Conservation (phyloP, 2,113 vertebrate genomes). For the Cololabis saira region DNA sequence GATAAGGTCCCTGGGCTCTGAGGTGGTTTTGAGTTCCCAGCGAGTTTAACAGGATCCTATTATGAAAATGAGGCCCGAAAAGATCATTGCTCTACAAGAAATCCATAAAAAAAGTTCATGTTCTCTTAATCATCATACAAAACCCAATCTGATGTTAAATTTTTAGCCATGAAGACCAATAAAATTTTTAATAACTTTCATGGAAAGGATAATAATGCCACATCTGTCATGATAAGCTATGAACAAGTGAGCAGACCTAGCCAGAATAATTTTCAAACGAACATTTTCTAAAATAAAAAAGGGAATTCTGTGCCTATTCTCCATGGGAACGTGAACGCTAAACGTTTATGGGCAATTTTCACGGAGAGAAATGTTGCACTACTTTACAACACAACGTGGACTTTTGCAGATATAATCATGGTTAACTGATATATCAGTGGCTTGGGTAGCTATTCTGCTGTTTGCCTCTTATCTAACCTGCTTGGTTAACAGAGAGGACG, state of each 20-base stretch:
- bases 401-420: not conserved
- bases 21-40: too few relatives aligned
- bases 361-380: not conserved
- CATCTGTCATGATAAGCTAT: too few relatives aligned
- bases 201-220: too few relatives aligned
- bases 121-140: too few relatives aligned
- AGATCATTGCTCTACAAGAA: too few relatives aligned
- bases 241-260: not conserved
- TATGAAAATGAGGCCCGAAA: too few relatives aligned
- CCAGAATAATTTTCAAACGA: not conserved
- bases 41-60: too few relatives aligned
- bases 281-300: constrained; percentile 1
- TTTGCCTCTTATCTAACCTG: not conserved
- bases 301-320: not conserved
- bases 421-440: not conserved
- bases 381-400: not conserved
- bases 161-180: too few relatives aligned
- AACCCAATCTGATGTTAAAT: too few relatives aligned
- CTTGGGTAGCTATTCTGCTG: not conserved
- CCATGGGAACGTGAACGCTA: not conserved
- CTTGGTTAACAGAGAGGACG: not conserved
- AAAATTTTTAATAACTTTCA: too few relatives aligned
- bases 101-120: too few relatives aligned
- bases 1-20: too few relatives aligned
- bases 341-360: not conserved